These are phyloP conservation scores for Phalanger gymnotis DNA, from an alignment of 2,797 vertebrate genomes.

Conservation along the genomic window DNA sequence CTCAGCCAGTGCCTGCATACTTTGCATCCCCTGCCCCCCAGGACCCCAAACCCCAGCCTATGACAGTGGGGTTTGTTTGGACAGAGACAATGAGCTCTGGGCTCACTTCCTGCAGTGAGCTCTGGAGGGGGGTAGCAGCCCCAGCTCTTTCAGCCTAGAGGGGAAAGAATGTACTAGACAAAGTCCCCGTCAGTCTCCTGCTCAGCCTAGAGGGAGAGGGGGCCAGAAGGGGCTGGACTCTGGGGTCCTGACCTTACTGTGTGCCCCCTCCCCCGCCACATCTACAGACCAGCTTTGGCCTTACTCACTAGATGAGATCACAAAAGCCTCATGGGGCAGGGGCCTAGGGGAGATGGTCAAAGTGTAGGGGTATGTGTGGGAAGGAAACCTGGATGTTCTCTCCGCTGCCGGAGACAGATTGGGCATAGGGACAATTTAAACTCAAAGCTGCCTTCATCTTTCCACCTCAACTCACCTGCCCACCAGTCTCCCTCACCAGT, in stretches of 20 bases:
- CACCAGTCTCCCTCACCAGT: conserved; percentile 39
- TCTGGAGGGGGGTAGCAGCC: conserved; percentile 52
- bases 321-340: background rate
- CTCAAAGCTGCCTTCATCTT: conserved; percentile 9
- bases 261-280: background rate
- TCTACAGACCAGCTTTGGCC: background rate
- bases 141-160: conserved; percentile 70
- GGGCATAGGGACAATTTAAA: background rate
- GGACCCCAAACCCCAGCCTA: conserved; percentile 57
- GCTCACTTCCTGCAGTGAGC: conserved; percentile 72
- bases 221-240: conserved; percentile 23
- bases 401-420: background rate
- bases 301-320: conserved; percentile 57
- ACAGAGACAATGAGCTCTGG: conserved; percentile 72
- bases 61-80: conserved; percentile 76
- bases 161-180: conserved; percentile 72
- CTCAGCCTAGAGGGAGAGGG: conserved; percentile 48
- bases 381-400: background rate
- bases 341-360: background rate
- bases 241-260: conserved; percentile 68
- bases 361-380: background rate
- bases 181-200: conserved; percentile 65
- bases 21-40: conserved; percentile 55
- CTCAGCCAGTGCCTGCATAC: conserved; percentile 17
- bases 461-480: conserved; percentile 15